phyloP scores from a whole-genome alignment of 2,797 vertebrate species.

The Myoxocephalus aenaeus region DNA sequence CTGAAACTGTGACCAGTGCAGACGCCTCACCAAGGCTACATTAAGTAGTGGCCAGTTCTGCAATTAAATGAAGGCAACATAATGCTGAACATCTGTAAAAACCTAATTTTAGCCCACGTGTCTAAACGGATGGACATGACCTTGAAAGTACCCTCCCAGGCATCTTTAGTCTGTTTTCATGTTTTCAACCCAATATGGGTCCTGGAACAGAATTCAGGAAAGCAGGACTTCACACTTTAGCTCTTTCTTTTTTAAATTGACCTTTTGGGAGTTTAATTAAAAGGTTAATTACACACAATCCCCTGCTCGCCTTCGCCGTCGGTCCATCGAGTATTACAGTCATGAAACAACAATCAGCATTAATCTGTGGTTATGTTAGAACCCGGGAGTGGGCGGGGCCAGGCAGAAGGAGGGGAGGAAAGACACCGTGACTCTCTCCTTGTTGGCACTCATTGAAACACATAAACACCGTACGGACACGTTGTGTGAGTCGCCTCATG shows the following conservation, averaged over 20 bases:
- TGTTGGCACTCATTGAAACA: constrained; percentile 75
- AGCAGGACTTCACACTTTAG: constrained; percentile 4
- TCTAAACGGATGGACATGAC: constrained; percentile 5
- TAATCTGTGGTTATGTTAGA: constrained; percentile 32
- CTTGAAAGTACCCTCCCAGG: constrained; percentile 17
- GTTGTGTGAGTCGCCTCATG: constrained; percentile 29
- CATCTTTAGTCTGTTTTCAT: constrained; percentile 3
- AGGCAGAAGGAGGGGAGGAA: constrained; percentile 9
- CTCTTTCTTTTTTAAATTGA: constrained; percentile 12
- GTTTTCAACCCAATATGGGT: constrained; percentile 74
- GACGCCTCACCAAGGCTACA: constrained; percentile 45
- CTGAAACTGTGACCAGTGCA: constrained; percentile 60
- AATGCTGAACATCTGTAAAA: constrained; percentile 41
- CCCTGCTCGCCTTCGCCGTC: background rate
- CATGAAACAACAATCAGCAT: constrained; percentile 40
- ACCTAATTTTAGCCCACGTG: background rate
- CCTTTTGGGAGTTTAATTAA: background rate
- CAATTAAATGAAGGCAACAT: constrained; percentile 47
- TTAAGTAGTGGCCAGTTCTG: constrained; percentile 25
- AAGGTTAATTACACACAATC: constrained; percentile 19
- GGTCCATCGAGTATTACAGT: constrained; percentile 24
- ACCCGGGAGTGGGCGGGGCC: background rate
- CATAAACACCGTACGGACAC: constrained; percentile 37
- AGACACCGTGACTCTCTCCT: constrained; percentile 23
- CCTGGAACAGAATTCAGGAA: constrained; percentile 25